Percentiles rank a stretch among this genome's conserved stretches.
phyloP scores from a whole-genome alignment of 1,140 invertebrate genomes.

The Bursaphelenchus mucronatus region DNA sequence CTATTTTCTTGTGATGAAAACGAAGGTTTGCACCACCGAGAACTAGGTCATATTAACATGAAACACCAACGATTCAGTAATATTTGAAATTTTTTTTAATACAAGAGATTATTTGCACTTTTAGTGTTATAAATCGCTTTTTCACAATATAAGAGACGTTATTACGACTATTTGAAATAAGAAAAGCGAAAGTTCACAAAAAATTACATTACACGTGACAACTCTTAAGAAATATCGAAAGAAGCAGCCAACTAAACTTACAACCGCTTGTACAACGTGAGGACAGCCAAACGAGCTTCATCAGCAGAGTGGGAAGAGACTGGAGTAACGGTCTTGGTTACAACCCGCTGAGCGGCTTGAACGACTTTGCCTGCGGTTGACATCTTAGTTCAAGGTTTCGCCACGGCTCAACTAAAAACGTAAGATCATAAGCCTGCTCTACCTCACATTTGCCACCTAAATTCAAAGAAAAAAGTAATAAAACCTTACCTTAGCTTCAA shows the following conservation, averaged over 20 bases:
- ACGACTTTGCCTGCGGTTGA: constrained; percentile 21
- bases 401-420: constrained; percentile 75
- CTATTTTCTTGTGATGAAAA: no score
- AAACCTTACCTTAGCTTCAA: constrained; percentile 27
- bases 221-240: no score
- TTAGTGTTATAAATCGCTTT: no score
- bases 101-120: no score
- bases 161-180: no score
- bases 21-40: no score
- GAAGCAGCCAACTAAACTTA: constrained; percentile 22
- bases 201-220: no score
- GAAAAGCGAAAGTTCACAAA: no score
- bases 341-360: constrained; percentile 28
- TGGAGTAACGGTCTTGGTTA: constrained; percentile 34
- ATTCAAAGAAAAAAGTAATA: not conserved
- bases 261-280: constrained; percentile 48
- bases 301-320: constrained; percentile 33
- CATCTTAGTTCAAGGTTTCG: constrained; percentile 71
- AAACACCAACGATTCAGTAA: no score
- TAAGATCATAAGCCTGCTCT: constrained; percentile 34
- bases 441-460: not conserved
- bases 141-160: no score
- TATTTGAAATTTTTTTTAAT: no score
- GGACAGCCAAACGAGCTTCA: constrained; percentile 41
- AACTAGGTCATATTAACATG: no score